Evolutionary conservation across 2,113 vertebrate genomes (phyloP), one percentile per base, ranked within the genome.

Genomic region (Gobius niger): DNA sequence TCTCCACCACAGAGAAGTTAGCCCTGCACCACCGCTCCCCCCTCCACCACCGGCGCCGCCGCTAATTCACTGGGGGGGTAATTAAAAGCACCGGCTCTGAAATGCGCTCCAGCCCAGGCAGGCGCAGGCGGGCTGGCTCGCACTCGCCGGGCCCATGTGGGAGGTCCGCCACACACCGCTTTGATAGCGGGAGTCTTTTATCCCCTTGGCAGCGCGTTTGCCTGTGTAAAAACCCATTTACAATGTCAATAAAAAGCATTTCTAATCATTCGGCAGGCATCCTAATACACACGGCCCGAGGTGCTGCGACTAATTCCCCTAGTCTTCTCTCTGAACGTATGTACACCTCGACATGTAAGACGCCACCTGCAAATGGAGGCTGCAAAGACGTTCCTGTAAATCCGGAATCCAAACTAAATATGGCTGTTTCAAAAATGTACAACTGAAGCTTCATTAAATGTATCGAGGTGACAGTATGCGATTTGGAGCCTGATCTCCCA

Each of bases 211-310:
- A 88, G 82, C 72, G 57, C 75, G 66, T 78, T 34, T 77, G 85
- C 82, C 77, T 84, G 88, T 70, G 62, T 90, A 85, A 34, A 90
- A 89, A 88, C 68, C 56, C 86, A 82, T 92, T 92, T 89, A 91
- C 90, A 87, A 65, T 91, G 85, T 92, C 90, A 91, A 92, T 91
- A 90, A 93, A 91, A 89, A 75, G 6, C 80, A 84, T 89, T 91
- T 88, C 87, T 88, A 91, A 90, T 92, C 85, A 82, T 91, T 88
- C 82, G 73, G 81, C 14, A 24, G 84, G 77, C 77, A 86, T 82
- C 65, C 84, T 50, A 85, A 87, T 84, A 85, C 82, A 73, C 72
- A 76, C 62, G 47, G 77, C 85, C 73, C 53, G 63, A 78, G 77
- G 82, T 85, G 80, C 84, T 80, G 81, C 85, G 75, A 89, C 77